Conservation (phyloP, 2,888 invertebrate species). For the Eustalomyia histrio region DNA sequence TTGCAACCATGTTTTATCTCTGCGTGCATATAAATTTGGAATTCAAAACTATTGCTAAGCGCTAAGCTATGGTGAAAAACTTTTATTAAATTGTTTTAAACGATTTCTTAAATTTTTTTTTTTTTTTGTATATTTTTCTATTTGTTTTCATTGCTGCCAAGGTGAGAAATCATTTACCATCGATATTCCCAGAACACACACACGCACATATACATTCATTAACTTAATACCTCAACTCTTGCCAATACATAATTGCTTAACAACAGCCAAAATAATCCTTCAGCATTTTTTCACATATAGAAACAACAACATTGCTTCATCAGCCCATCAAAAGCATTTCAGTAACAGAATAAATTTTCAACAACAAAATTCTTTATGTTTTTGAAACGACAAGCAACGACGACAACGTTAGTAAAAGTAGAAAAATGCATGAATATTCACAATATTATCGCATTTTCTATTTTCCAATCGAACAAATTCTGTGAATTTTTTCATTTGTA, state of each 20-base stretch:
- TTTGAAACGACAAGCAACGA: not conserved
- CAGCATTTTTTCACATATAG: not conserved
- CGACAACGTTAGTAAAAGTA: not conserved
- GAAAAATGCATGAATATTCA: constrained; percentile 38
- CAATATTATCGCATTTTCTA: constrained; percentile 44
- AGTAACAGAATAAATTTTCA: constrained; percentile 3
- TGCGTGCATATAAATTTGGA: no score
- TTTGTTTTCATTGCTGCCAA: not conserved
- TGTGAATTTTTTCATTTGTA: constrained; percentile 39
- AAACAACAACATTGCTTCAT: not conserved
- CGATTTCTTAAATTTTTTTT: no score
- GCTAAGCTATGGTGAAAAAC: no score
- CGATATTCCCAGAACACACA: not conserved
- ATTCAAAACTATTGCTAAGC: no score
- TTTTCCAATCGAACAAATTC: constrained; percentile 52
- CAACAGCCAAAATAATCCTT: not conserved
- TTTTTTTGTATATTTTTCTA: no score
- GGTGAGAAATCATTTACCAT: not conserved
- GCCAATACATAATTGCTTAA: not conserved
- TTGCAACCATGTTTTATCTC: no score
- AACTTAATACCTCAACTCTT: not conserved
- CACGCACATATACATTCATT: not conserved
- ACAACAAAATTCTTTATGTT: not conserved
- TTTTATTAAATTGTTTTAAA: no score
- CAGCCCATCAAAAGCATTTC: not conserved